Base-by-base conservation (phyloP, 2,113 vertebrate genomes). In the Vidua macroura region DNA sequence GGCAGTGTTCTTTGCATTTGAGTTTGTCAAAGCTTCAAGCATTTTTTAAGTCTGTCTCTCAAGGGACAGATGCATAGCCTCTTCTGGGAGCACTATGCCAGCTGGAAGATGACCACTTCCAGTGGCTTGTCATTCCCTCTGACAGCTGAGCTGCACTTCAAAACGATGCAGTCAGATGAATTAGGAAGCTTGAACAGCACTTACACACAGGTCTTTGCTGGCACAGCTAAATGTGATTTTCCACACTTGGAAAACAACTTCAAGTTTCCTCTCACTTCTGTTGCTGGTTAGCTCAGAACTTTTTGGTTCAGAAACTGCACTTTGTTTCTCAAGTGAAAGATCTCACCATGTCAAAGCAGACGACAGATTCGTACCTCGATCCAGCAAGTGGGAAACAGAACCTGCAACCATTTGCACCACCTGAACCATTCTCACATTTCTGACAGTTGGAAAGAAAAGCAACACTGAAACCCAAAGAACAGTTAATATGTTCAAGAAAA, bases 21-120 rank as follows among this genome's bases (percentile, higher is more conserved):
- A 79, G 27, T 55, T 89, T 87, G 53, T 25, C 63, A 89, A 56
- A 66, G 53, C 87, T 92, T 89, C 58, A 27, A 81, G 60, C 73
- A 18, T 56, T 80, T 58, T 55, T 1, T 28, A 67, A 59, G 35
- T 19, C 69, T 63, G 87, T 43, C 37, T 73, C 75, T 69, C 75
- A 58, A 73, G 64, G 60, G 85, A 86, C 28, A 81, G 92, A 92
- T 48, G 55, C 35, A 52, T 2, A 79, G 75, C 51, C 67, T 73
- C 43, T 70, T 69, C 53, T 66, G 62, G 31, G 39, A 95, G 49
- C 74, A 55, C 33, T 10, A 27, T 2, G 59, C 84, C 95, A 96
- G 95, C 79, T 96, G 95, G 86, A 94, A 74, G 90, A 70, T 94
- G 93, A 95, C 88, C 92, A 86, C 51, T 88, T 93, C 93, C 92